Base-by-base conservation (phyloP, 2,888 invertebrate genomes). In the Amphipyra tragopoginis region DNA sequence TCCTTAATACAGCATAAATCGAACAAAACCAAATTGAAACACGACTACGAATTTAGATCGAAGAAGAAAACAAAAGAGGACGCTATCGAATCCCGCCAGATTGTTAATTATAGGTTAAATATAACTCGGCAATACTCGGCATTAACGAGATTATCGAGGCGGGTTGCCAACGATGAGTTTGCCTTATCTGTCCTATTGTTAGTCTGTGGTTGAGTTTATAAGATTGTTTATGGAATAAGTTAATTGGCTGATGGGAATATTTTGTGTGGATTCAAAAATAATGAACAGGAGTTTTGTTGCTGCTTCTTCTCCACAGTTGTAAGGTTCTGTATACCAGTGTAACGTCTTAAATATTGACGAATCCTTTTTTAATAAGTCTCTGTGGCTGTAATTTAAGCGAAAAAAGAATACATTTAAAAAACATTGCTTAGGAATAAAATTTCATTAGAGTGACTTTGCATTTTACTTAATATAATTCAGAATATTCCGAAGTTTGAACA, bases 71-170 rank as follows among this genome's bases (percentile, higher is more conserved):
- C 81, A 82, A 84, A 81, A 79, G 83, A 70, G 67, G 50, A 34
- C 56, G 76, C 68, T 82, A 83, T 84, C 78, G 78, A 79, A 79
- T 75, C 78, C 71, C 43, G 67, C 50, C 72, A 67, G 57, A 68
- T 65, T 48, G 66, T 84, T 86, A 86, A 86, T 86, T 84, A 85
- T 84, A 82, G 80, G 78, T 84, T 85, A 83, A 84, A 84, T 81
- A 71, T 81, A 79, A 77, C 64, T 68, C 60, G 5, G 7, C 29
- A 29, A 29, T 29, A 29, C 7, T 29, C 29, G 65, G 77, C 74
- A 81, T 84, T 84, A 81, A 77, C 73, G 58, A 80, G 84, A 85
- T 85, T 80, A 82, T 82, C 74, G 75, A 55, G 51, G 42, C 65
- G 68, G 50, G 68, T 54, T 50, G 69, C 48, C 67, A 61, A 48